Evolutionary conservation across 2,113 vertebrate genomes (phyloP).

Genomic region (Cynoglossus semilaevis): DNA sequence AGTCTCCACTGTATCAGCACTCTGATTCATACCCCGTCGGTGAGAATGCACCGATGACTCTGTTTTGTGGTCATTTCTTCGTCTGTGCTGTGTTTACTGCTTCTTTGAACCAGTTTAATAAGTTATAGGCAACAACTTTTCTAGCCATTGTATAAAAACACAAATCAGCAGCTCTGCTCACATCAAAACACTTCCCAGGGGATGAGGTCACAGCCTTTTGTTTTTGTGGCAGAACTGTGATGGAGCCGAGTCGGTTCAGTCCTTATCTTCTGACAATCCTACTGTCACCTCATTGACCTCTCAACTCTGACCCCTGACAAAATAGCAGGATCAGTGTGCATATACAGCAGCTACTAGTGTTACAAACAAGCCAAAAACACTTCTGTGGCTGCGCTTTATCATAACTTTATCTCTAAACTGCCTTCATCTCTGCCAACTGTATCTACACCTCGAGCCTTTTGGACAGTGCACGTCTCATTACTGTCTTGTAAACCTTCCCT

Average conservation of each 20-base stretch:
- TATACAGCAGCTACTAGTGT: conserved; percentile 66
- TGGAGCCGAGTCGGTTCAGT: conserved; percentile 15
- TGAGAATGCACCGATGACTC: conserved; percentile 49
- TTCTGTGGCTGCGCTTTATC: conserved; percentile 17
- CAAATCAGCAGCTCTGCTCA: conserved; percentile 48
- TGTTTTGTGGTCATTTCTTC: conserved; percentile 42
- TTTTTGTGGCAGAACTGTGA: conserved; percentile 36
- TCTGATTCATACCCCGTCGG: conserved; percentile 55
- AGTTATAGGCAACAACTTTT: conserved; percentile 30
- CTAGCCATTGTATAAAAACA: conserved; percentile 25
- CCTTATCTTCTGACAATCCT: conserved; percentile 45
- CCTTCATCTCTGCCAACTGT: no score
- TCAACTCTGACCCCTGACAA: conserved; percentile 53
- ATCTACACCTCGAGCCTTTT: no score
- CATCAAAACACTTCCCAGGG: conserved; percentile 18
- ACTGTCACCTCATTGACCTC: conserved; percentile 53
- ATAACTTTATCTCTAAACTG: no score
- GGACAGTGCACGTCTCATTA: no score
- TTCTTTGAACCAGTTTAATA: conserved; percentile 29
- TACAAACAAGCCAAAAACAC: conserved; percentile 47
- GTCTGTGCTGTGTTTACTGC: conserved; percentile 28
- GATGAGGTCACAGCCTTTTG: conserved; percentile 43
- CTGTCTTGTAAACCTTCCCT: no score
- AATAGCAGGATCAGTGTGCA: conserved; percentile 50
- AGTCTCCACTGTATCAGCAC: conserved; percentile 42